phyloP scores from a whole-genome alignment of 2,888 invertebrate genomes.

The Macrophya annulata region DNA sequence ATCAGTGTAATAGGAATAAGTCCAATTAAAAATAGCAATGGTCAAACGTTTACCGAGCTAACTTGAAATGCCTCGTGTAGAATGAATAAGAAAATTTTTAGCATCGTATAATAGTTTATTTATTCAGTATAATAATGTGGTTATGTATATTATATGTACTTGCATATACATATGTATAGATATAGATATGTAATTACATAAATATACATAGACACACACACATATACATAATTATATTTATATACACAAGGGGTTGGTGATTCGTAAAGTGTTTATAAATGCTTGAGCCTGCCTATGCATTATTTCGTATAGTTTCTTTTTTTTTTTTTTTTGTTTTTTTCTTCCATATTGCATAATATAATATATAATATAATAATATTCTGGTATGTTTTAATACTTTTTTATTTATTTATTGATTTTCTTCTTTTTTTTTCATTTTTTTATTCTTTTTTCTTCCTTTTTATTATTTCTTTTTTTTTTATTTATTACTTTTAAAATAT shows the following conservation, averaged over 20 bases:
- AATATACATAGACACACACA: constrained; percentile 34
- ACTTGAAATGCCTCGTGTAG: neutral
- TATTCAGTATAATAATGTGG: constrained; percentile 47
- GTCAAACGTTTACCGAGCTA: no score
- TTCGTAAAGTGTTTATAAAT: constrained; percentile 51
- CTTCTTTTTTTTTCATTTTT: constrained; percentile 55
- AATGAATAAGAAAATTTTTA: constrained; percentile 12
- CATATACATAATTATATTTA: constrained; percentile 34
- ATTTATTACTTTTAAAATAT: constrained; percentile 70
- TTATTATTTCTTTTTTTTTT: constrained; percentile 57
- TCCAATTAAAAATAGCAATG: no score
- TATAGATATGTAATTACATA: constrained; percentile 25
- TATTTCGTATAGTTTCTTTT: constrained; percentile 38
- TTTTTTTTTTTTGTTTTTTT: neutral
- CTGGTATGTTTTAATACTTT: constrained; percentile 52
- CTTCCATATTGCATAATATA: constrained; percentile 46
- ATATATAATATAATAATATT: constrained; percentile 47
- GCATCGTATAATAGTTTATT: constrained; percentile 55
- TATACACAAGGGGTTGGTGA: constrained; percentile 55
- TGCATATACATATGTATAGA: constrained; percentile 14
- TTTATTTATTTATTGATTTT: constrained; percentile 55
- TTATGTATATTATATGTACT: constrained; percentile 39
- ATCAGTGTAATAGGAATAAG: no score
- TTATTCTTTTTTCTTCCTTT: constrained; percentile 47
- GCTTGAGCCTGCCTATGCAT: constrained; percentile 56